Evolutionary conservation across 2,888 invertebrate genomes (phyloP), one percentile per base, ranked within the genome.

Genomic region (Zygothrica quintamaculata): DNA sequence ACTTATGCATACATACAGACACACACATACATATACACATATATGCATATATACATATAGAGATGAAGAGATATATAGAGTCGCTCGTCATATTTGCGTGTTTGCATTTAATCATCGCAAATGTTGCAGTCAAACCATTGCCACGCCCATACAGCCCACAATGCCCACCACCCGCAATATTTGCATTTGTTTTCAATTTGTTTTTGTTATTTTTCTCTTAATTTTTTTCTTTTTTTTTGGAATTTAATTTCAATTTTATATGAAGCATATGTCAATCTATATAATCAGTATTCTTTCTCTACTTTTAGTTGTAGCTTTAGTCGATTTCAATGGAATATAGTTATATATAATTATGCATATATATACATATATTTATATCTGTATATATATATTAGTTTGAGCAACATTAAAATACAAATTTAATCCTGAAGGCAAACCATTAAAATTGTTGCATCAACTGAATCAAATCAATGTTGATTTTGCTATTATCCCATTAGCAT

Each of bases 101-200:
- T 82, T 82, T 77, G 86, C 82, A 84, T 86, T 82, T 87, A 87
- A 87, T 87, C 87, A 87, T 84, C 79, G 87, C 88, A 87, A 86
- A 74, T 74, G 77, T 78, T 81, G 80, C 84, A 84, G 62, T 65
- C 60, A 59, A 53, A 42, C 11, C 55, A 39, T 55, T 52, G 65
- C 48, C 65, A 71, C 67, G 59, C 67, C 69, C 71, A 43, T 55
- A 6, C 15, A n/a, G 15, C 39, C 3, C n/a, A n/a, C 43, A 13
- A n/a, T 13, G 2, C 22, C 7, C 4, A 26, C 1, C 8, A n/a
- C 25, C 26, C 36, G 42, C 34, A 72, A 62, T 72, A 72, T 72
- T 72, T 72, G 69, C 71, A 74, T 72, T 68, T 58, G 42, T 53
- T 62, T 68, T 16, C 42, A 46, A 22, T n/a, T n/a, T n/a, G n/a